Conservation (phyloP, 1,140 invertebrate species). For the Chionoecetes opilio region DNA sequence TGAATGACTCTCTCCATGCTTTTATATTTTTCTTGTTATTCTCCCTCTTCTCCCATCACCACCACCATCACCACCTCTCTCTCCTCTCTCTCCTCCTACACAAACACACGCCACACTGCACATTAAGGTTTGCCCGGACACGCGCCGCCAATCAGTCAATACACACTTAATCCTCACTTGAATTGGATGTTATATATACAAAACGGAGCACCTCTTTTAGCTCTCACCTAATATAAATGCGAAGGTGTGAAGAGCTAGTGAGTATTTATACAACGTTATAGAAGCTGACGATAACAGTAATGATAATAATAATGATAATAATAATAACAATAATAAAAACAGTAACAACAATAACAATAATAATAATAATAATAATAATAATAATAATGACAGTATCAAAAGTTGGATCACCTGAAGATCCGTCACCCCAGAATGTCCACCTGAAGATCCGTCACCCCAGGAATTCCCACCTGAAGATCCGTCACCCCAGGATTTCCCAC, state of each 20-base stretch:
- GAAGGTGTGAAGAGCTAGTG: not conserved
- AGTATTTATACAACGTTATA: not conserved
- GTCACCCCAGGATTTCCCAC: too few species aligned
- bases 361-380: too few species aligned
- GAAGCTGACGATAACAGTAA: not conserved
- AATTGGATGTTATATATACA: not conserved
- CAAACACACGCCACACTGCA: not conserved
- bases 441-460: too few species aligned
- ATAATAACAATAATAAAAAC: not conserved
- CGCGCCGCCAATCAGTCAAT: slow-evolving; percentile 29
- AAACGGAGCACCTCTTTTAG: too few species aligned
- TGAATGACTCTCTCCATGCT: not conserved
- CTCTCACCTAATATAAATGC: too few species aligned
- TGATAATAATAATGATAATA: not conserved
- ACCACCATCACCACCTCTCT: not conserved
- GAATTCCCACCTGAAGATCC: too few species aligned
- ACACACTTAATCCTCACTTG: slow-evolving; percentile 25
- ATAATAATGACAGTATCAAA: too few species aligned
- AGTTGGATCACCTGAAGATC: too few species aligned
- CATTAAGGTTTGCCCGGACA: not conserved
- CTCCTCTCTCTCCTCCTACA: slow-evolving; percentile 5
- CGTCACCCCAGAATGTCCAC: too few species aligned
- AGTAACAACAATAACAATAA: too few species aligned
- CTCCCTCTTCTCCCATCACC: not conserved
- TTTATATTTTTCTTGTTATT: slow-evolving; percentile 5